A percentile compares a stretch with the other conserved stretches of the same genome.
Evolutionary conservation across 2,113 vertebrate species (phyloP).

Genomic region (Coreoperca whiteheadi): DNA sequence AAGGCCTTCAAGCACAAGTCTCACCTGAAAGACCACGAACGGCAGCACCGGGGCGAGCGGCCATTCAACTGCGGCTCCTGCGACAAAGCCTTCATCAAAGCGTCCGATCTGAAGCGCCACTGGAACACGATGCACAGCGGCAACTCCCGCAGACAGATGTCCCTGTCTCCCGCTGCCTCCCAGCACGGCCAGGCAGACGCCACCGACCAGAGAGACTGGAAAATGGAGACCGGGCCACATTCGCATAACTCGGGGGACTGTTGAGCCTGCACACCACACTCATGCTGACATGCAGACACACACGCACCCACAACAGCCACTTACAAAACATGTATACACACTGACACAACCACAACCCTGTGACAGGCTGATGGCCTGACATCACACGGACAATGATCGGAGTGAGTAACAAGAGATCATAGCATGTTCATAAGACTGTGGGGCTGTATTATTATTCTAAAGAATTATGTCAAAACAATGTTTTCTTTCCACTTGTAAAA

Average conservation of each 20-base stretch:
- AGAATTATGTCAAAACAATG: slow-evolving; percentile 72
- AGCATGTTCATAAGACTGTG: slow-evolving; percentile 86
- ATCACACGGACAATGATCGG: slow-evolving; percentile 75
- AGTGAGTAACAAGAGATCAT: slow-evolving; percentile 86
- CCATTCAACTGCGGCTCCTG: slow-evolving; percentile 98
- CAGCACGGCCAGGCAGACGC: slow-evolving; percentile 90
- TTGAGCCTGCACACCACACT: slow-evolving; percentile 46
- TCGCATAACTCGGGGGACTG: slow-evolving; percentile 81
- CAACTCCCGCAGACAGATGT: slow-evolving; percentile 93
- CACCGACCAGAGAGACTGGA: slow-evolving; percentile 92
- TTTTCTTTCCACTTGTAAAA: slow-evolving; percentile 80
- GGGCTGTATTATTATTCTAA: slow-evolving; percentile 77
- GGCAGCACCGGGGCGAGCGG: slow-evolving; percentile 96
- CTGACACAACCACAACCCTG: slow-evolving; percentile 58
- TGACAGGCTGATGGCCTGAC: slow-evolving; percentile 47
- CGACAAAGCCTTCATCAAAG: slow-evolving; percentile 98
- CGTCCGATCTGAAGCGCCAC: slow-evolving; percentile 97
- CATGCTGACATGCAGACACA: slow-evolving; percentile 10
- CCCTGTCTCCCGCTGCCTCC: slow-evolving; percentile 88
- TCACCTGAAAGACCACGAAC: slow-evolving; percentile 98
- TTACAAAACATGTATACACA: slow-evolving; percentile 39
- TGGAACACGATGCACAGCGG: slow-evolving; percentile 99
- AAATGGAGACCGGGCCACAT: slow-evolving; percentile 82
- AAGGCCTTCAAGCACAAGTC: slow-evolving; percentile 99
- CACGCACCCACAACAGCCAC: slow-evolving; percentile 18